These are phyloP conservation scores for Speoplatyrhinus poulsoni DNA, from an alignment of 2,113 vertebrate genomes.

Conservation along the genomic window DNA sequence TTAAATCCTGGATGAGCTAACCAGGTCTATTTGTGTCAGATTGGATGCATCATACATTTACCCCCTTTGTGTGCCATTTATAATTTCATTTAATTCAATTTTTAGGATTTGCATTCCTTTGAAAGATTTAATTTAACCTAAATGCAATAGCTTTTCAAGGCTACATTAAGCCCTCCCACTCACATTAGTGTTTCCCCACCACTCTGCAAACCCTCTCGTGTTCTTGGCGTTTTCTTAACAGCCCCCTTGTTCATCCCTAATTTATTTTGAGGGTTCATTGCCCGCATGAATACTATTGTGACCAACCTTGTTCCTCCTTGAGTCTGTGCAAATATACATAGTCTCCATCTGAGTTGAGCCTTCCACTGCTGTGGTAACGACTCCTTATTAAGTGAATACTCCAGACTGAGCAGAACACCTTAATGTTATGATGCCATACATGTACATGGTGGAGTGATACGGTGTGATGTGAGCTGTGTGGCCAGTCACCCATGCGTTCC, in stretches of 20 bases:
- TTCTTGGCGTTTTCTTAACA: conserved; percentile 81
- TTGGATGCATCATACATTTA: too few relatives aligned
- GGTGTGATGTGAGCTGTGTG: conserved; percentile 4
- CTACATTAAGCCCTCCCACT: conserved; percentile 1
- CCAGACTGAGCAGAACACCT: conserved; percentile 19
- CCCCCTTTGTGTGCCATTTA: not conserved
- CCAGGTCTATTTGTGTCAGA: too few relatives aligned
- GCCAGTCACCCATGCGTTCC: conserved; percentile 2
- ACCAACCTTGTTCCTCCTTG: conserved; percentile 30
- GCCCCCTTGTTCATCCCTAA: conserved; percentile 75
- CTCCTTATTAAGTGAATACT: conserved; percentile 29
- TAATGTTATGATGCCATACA: conserved; percentile 7
- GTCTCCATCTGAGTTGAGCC: conserved; percentile 45
- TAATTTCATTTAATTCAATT: not conserved
- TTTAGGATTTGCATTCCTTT: not conserved
- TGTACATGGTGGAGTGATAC: conserved; percentile 2
- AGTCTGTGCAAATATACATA: conserved; percentile 55
- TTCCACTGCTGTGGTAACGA: conserved; percentile 41
- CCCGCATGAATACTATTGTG: conserved; percentile 43
- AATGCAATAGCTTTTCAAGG: not conserved
- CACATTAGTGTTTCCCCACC: conserved; percentile 9
- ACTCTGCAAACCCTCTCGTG: conserved; percentile 29
- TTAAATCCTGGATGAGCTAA: too few relatives aligned
- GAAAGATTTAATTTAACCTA: not conserved
- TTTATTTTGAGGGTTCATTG: conserved; percentile 57